These are phyloP conservation scores for Drosophila pachea DNA, from an alignment of 1,140 invertebrate species.

Conservation along the genomic window DNA sequence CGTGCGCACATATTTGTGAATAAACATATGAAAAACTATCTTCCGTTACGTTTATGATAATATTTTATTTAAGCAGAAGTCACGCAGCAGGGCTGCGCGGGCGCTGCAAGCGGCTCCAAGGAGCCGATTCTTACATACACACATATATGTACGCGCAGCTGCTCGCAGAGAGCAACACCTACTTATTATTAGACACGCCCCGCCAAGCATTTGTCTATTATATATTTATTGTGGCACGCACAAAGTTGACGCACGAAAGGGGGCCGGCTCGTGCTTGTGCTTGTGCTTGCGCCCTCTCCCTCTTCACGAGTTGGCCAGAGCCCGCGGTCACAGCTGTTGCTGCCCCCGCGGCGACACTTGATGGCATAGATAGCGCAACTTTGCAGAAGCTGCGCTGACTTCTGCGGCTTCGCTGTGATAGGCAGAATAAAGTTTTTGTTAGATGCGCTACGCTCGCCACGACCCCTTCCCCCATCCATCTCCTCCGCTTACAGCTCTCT, in stretches of 20 bases:
- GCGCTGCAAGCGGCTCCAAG: not conserved
- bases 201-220: constrained; percentile 34
- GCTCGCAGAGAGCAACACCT: not conserved
- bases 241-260: constrained; percentile 23
- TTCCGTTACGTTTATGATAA: constrained; percentile 73
- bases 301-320: constrained; percentile 16
- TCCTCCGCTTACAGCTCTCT: too few species aligned
- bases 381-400: constrained; percentile 51
- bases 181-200: constrained; percentile 21
- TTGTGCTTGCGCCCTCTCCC: not conserved
- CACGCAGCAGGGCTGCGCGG: not conserved
- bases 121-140: not conserved
- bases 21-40: constrained; percentile 75
- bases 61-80: constrained; percentile 65
- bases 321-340: constrained; percentile 20
- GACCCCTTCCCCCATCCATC: too few species aligned
- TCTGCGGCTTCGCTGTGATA: constrained; percentile 60
- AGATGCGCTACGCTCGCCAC: constrained; percentile 1
- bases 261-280: not conserved
- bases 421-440: constrained; percentile 63
- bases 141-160: not conserved
- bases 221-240: constrained; percentile 39
- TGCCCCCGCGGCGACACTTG: constrained; percentile 8
- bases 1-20: constrained; percentile 35
- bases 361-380: constrained; percentile 59